phyloP scores from a whole-genome alignment of 2,888 invertebrate genomes.

The Escarpia spicata region DNA sequence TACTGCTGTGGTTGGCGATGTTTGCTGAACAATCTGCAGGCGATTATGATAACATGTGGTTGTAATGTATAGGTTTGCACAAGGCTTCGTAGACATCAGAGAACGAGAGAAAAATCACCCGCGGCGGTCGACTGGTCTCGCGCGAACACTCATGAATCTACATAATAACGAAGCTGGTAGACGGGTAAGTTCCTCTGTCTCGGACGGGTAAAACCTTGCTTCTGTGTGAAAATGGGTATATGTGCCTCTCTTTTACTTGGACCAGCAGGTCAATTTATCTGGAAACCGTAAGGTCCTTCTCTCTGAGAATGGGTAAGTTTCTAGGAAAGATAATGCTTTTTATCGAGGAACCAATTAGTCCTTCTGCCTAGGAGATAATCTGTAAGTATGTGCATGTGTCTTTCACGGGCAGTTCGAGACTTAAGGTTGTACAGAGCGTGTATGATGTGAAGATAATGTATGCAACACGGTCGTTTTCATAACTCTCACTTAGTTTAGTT shows the following conservation, averaged over 20 bases:
- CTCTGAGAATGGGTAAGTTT: neutral
- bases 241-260: neutral
- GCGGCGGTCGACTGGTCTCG: constrained; percentile 82
- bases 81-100: constrained; percentile 91
- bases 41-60: neutral
- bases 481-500: too few species aligned
- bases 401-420: too few species aligned
- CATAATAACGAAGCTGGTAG: constrained; percentile 98
- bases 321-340: neutral
- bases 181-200: constrained; percentile 74
- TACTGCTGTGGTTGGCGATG: neutral
- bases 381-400: neutral
- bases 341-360: neutral
- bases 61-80: constrained; percentile 79
- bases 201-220: neutral
- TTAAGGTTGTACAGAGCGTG: too few species aligned
- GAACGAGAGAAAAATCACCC: constrained; percentile 82
- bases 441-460: too few species aligned
- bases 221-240: neutral
- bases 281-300: neutral
- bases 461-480: too few species aligned
- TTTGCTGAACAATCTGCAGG: neutral
- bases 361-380: neutral
- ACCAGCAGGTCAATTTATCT: neutral
- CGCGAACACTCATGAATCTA: constrained; percentile 91